Base-by-base conservation (phyloP, 2,888 invertebrate species). In the Pinctada fucata region DNA sequence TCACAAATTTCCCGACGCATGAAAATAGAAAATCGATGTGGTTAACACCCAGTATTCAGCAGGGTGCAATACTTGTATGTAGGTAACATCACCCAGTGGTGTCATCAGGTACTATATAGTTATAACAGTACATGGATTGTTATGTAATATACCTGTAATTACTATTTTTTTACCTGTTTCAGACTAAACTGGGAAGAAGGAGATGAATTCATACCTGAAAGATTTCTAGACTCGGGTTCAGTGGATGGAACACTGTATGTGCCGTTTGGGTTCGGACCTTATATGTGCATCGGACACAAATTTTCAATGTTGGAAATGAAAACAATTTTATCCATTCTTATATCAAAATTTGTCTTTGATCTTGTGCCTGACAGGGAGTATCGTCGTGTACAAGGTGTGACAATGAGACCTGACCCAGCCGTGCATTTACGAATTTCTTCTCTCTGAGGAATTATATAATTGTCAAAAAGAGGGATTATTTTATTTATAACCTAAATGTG, bases 251-350 rank as follows among this genome's bases (percentile, higher is more conserved):
- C 79, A 67, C 80, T 70, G 45, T 89, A 85, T 79, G 76, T 90
- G 71, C 90, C 91, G 2, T 91, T 91, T 80, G 83, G 82, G 13
- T 78, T 88, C 3, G 91, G 91, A 48, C 88, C 88, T 10, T 87
- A 87, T 69, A 90, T 89, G 89, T 91, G 91, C 80, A 88, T 91
- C n/a, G 91, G 91, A 3, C 83, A 89, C 81, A 85, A 85, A 72
- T 91, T 90, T 82, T 88, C 91, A 16, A 76, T 88, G 70, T 78
- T 88, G 45, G 91, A 91, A 77, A 88, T 89, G 84, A 88, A 86
- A 73, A 83, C 84, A 6, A 82, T 88, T 5, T 74, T 90, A n/a
- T 84, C 87, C 6, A 68, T 81, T 8, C 81, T 90, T 6, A 73
- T 91, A 31, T 72, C 84, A 50, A 74, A 84, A 49, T 88, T 90